phyloP scores from a whole-genome alignment of 1,140 invertebrate genomes.

The Ladona fulva region DNA sequence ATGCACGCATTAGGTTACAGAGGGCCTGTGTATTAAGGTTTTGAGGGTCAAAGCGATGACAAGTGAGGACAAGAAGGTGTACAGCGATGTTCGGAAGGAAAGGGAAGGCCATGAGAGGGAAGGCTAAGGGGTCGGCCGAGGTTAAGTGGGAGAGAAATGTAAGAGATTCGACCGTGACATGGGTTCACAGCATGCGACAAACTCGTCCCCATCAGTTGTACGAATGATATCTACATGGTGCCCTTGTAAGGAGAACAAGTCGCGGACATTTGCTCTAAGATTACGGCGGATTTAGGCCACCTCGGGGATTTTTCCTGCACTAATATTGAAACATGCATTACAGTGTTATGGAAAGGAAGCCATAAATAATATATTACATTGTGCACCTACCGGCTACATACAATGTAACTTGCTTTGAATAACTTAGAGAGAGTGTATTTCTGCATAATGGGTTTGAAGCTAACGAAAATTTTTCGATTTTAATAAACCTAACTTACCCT shows the following conservation, averaged over 20 bases:
- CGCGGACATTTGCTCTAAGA: neutral
- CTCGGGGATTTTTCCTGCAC: neutral
- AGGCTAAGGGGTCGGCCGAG: neutral
- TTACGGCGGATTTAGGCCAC: neutral
- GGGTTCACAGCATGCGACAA: slow-evolving; percentile 1
- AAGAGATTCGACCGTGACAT: neutral
- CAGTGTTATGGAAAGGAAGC: no score
- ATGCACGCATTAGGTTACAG: neutral
- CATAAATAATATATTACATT: no score
- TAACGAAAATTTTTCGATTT: no score
- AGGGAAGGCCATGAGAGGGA: neutral
- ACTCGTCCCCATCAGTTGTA: neutral
- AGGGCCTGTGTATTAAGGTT: neutral
- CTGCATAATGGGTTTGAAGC: no score
- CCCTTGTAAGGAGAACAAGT: neutral
- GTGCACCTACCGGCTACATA: no score
- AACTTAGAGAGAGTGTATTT: no score
- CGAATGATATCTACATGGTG: neutral
- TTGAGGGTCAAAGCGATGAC: slow-evolving; percentile 2
- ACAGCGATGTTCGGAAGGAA: neutral
- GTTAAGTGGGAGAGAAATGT: neutral
- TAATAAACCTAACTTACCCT: no score
- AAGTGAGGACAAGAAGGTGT: neutral
- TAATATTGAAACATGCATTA: no score
- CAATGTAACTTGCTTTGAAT: no score